Base-by-base conservation (phyloP, 1,140 invertebrate genomes). In the Mya arenaria region DNA sequence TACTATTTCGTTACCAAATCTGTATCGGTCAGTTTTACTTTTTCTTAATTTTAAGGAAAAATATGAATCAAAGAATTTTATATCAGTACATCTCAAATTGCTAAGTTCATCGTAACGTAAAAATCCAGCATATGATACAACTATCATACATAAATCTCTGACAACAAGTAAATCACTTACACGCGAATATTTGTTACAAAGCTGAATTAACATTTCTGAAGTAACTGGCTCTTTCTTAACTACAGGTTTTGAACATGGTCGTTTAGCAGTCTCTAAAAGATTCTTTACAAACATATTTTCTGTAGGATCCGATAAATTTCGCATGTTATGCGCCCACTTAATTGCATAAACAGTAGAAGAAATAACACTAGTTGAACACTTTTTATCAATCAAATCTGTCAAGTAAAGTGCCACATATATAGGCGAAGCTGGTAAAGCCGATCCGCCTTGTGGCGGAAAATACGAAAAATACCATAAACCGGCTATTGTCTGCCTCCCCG, bases 1-100 rank as follows among this genome's bases (percentile, higher is more conserved):
- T 6, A 81, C 56, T 63, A 85, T 62, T 39, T 85, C 71, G 44
- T 69, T 62, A 39, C 82, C 71, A 32, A 74, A 60, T 62, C 82
- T 77, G 30, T 84, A 86, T 44, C 82, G 85, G 66, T 85, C 77
- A 30, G 81, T 80, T 62, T 85, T 83, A 55, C 75, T 80, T 68
- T 85, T 80, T 0, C 28, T 2, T 28, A 85, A 72, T n/a, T 65
- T 28, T 15, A 83, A 48, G 30, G 32, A 25, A 34, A 80, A 48
- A 83, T 77, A 62, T n/a, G 52, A 4, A 0, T 85, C 62, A 56
- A n/a, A n/a, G 60, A 83, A 65, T 23, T 32, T 37, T 34, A 85
- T 48, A 71, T 85, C 48, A 30, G 19, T 56, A 65, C 81, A 84
- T 56, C 37, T n/a, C 0, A 74, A 48, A 36, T 66, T 65, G 80